These are phyloP conservation scores for Sanderia malayensis DNA, from an alignment of 30 jellyfish, hydroid and myxozoan genomes.

Conservation along the genomic window DNA sequence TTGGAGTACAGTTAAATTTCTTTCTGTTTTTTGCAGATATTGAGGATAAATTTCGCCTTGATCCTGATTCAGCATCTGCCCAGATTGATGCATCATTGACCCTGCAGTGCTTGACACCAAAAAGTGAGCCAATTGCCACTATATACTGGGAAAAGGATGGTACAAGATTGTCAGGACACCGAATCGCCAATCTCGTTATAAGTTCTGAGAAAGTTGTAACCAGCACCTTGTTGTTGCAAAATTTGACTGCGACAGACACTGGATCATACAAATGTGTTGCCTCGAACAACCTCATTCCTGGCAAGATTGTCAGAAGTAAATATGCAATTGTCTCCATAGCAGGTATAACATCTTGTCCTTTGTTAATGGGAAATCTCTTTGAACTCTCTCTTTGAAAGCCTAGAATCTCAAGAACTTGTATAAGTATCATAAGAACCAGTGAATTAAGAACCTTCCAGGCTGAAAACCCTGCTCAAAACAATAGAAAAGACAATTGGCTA, in stretches of 20 bases:
- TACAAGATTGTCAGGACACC: constrained; percentile 25
- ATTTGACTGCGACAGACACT: constrained; percentile 25
- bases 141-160: constrained; percentile 69
- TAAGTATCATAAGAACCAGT: too few species aligned
- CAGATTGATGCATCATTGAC: constrained; percentile 33
- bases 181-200: constrained; percentile 24
- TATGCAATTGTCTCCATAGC: constrained; percentile 38
- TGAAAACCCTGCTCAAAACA: too few species aligned
- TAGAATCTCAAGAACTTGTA: too few species aligned
- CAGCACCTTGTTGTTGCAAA: constrained; percentile 30
- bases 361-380: too few species aligned
- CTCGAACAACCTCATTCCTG: constrained; percentile 29
- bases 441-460: too few species aligned
- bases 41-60: constrained; percentile 22
- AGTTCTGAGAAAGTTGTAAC: constrained; percentile 11
- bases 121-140: constrained; percentile 64
- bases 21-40: constrained; percentile 32
- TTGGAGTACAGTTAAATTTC: too few species aligned
- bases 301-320: constrained; percentile 24
- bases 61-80: constrained; percentile 54
- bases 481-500: too few species aligned
- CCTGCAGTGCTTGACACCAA: constrained; percentile 70
- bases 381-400: too few species aligned
- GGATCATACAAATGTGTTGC: constrained; percentile 67
- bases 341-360: too few species aligned